phyloP scores from a whole-genome alignment of 2,113 vertebrate genomes.

The Mellivora capensis region DNA sequence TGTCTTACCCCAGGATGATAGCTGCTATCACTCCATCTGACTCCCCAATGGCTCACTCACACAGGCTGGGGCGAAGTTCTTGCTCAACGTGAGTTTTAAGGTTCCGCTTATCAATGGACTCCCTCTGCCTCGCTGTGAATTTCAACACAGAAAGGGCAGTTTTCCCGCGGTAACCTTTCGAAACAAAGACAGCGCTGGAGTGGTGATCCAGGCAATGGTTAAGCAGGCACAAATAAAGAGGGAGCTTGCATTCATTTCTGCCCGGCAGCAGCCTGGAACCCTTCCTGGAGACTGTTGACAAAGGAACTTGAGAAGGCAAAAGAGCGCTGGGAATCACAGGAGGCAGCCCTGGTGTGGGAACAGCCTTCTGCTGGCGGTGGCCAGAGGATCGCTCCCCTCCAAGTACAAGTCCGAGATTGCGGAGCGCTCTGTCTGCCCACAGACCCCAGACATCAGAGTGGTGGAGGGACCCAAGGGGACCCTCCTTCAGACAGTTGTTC shows the following conservation, averaged over 20 bases:
- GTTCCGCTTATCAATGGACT: not conserved
- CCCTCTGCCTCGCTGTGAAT: not conserved
- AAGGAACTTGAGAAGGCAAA: conserved; percentile 53
- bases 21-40: not conserved
- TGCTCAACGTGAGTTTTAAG: not conserved
- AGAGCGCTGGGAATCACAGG: conserved; percentile 31
- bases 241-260: conserved; percentile 20
- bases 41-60: not conserved
- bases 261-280: not conserved
- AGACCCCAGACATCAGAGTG: not conserved
- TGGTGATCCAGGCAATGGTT: not conserved
- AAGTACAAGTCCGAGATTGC: not conserved
- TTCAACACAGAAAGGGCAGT: not conserved
- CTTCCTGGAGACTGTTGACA: conserved; percentile 57
- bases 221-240: conserved; percentile 40
- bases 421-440: not conserved
- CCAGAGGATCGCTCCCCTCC: conserved; percentile 36
- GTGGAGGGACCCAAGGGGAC: not conserved
- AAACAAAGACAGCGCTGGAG: not conserved
- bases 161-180: not conserved
- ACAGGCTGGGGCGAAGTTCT: not conserved
- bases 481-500: not conserved
- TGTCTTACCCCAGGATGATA: not conserved
- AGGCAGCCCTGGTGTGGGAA: not conserved
- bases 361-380: conserved; percentile 15